Evolutionary conservation across 2,113 vertebrate species (phyloP), one percentile per base, ranked within the genome.

Genomic region (Lagenorhynchus albirostris): DNA sequence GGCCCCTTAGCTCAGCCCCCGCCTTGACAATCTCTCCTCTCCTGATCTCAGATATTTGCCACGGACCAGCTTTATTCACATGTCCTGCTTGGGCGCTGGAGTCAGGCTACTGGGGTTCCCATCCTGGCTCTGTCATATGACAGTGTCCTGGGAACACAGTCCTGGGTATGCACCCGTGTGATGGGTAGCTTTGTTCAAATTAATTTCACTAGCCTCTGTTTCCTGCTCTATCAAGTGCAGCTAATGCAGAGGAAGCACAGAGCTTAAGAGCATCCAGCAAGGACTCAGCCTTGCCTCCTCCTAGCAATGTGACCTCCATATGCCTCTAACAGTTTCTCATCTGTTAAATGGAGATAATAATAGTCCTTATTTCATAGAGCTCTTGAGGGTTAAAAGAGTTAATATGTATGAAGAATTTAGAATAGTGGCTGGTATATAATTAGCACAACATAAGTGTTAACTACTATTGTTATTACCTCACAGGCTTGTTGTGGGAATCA

Each of bases 341-440:
- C 38, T 68, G 71, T 92, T 89, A 82, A 95, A 74, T 65, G 44
- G 86, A 70, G 82, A 86, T 94, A 86, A 93, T 76, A 55, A 63
- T n/a, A 73, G 81, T 77, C 6, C 82, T 86, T 50, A 70, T 79
- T 85, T 77, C 77, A 38, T 73, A 67, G 81, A 67, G 65, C 77
- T 96, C 88, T 70, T 31, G 65, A 77, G 93, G 50, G 76, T 89
- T 89, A 93, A 95, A 96, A 92, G 89, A 96, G 65, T 94, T 94
- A 77, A 91, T 89, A 77, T 67, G 71, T 84, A 63, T 94, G 95
- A 97, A 96, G 93, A 86, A 41, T 89, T 95, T 86, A 83, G 76
- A 95, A 73, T 53, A 84, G 77, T 79, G 96, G 65, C 91, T 74
- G 77, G 77, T 79, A n/a, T 96, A 44, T 86, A 91, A 93, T 97